These are phyloP conservation scores for Microctonus hyperodae DNA, from an alignment of 2,888 invertebrate species.

Conservation along the genomic window DNA sequence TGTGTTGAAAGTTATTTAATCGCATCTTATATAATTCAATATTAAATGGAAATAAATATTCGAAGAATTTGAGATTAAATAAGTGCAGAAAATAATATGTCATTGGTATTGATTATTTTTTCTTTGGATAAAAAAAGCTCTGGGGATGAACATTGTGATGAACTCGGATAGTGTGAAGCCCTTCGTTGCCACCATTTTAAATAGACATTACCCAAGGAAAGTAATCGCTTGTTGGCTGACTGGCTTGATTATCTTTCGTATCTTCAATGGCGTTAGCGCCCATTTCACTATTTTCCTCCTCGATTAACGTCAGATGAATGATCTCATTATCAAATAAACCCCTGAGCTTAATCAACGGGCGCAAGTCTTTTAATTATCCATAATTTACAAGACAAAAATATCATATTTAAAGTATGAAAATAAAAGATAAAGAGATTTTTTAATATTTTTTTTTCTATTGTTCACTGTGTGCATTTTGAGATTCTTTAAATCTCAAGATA, in stretches of 20 bases:
- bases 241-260: not conserved
- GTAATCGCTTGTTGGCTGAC: not conserved
- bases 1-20: too few relatives aligned
- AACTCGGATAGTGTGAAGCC: not conserved
- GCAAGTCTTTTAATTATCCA: slow-evolving; percentile 13
- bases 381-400: not conserved
- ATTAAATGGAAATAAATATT: too few relatives aligned
- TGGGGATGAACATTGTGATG: not conserved
- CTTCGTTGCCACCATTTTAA: not conserved
- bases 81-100: too few relatives aligned
- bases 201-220: slow-evolving; percentile 3
- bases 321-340: slow-evolving; percentile 19
- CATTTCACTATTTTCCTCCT: not conserved
- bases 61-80: too few relatives aligned
- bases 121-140: not conserved
- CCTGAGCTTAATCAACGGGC: slow-evolving; percentile 8
- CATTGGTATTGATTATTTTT: slow-evolving; percentile 22
- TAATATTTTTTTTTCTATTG: too few relatives aligned
- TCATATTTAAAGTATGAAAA: too few relatives aligned
- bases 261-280: not conserved
- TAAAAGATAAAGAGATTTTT: too few relatives aligned
- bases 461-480: too few relatives aligned
- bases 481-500: too few relatives aligned
- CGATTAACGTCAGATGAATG: slow-evolving; percentile 21
- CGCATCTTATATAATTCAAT: too few relatives aligned